A percentile compares a stretch with the other conserved stretches of the same genome.
Conservation (phyloP, 2,113 vertebrate species). For the Athene noctua region DNA sequence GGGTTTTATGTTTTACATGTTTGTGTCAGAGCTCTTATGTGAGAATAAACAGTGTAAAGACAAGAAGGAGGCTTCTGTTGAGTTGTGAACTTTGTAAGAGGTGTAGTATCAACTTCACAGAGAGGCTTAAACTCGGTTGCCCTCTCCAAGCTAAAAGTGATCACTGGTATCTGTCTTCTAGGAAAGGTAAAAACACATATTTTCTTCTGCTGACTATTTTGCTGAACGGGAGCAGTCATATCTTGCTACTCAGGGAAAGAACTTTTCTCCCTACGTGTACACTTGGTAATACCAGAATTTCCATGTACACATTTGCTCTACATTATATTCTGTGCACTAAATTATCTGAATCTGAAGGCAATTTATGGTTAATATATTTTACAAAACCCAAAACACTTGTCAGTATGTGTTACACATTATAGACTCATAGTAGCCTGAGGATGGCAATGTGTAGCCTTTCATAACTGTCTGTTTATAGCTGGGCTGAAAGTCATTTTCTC, state of each 20-base stretch:
- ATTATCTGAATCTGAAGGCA: not conserved
- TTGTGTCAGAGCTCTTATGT: not conserved
- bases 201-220: not conserved
- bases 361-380: not conserved
- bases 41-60: not conserved
- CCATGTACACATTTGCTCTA: not conserved
- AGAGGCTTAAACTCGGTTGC: not conserved
- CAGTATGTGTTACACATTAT: not conserved
- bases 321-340: not conserved
- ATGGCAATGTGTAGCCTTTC: not conserved
- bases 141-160: not conserved
- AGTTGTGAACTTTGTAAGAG: not conserved
- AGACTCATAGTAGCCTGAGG: not conserved
- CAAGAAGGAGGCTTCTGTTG: not conserved
- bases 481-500: conserved; percentile 26
- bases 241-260: not conserved
- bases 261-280: not conserved
- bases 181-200: not conserved
- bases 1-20: not conserved
- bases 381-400: not conserved
- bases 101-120: not conserved
- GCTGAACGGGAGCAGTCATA: not conserved
- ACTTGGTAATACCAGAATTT: not conserved
- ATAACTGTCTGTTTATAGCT: not conserved
- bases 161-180: not conserved